Conservation (phyloP, 2,113 vertebrate genomes). For the Eptatretus burgeri region DNA sequence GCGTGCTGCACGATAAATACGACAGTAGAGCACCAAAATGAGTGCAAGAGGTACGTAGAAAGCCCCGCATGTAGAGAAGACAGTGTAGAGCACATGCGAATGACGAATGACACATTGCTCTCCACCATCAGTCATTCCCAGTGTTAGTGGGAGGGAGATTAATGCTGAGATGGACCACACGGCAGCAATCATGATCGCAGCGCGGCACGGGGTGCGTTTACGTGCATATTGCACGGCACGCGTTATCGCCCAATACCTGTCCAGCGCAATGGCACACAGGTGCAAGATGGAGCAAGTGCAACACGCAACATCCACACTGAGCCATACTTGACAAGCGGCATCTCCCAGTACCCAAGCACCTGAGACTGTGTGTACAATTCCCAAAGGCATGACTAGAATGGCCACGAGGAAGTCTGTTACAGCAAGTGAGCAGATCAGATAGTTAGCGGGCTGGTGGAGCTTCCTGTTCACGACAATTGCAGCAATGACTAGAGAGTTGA, state of each 20-base stretch:
- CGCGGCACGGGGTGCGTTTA: conserved; percentile 2
- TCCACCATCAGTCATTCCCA: background rate
- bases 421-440: conserved; percentile 1
- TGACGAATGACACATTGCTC: background rate
- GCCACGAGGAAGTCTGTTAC: conserved; percentile 1
- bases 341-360: background rate
- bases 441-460: conserved; percentile 5
- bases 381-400: background rate
- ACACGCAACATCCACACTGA: background rate
- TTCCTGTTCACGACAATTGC: conserved; percentile 3
- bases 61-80: background rate
- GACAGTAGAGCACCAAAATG: conserved; percentile 5
- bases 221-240: background rate
- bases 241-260: conserved; percentile 5
- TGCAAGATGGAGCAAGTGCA: conserved; percentile 5
- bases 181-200: background rate
- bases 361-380: background rate
- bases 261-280: conserved; percentile 5
- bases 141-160: background rate
- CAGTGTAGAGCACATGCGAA: conserved; percentile 1
- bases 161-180: background rate
- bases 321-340: background rate
- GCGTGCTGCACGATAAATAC: background rate
- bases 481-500: conserved; percentile 3
- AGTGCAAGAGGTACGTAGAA: conserved; percentile 1